Evolutionary conservation across 2,888 invertebrate species (phyloP).

Genomic region (Globia sparganii): DNA sequence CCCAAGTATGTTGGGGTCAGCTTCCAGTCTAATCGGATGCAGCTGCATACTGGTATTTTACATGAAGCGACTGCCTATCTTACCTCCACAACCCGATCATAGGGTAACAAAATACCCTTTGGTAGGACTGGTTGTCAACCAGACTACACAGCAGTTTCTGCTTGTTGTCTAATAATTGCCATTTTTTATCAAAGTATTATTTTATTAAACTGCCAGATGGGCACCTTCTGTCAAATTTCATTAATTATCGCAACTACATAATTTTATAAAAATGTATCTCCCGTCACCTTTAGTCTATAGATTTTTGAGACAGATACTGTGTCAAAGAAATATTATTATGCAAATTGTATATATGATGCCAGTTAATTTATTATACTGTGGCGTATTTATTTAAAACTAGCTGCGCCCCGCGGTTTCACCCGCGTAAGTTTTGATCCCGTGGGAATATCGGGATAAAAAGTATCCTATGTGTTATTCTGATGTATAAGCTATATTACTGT

Average conservation of each 20-base stretch:
- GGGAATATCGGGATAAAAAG: too few species aligned
- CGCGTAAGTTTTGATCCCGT: too few species aligned
- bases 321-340: conserved; percentile 24
- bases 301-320: conserved; percentile 2
- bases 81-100: background rate
- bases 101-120: background rate
- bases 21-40: background rate
- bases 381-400: conserved; percentile 5
- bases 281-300: background rate
- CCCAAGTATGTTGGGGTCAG: background rate
- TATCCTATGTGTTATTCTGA: too few species aligned
- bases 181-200: background rate
- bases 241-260: too few species aligned
- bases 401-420: too few species aligned
- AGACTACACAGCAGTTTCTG: background rate
- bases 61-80: background rate
- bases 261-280: background rate
- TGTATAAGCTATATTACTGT: too few species aligned
- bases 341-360: background rate
- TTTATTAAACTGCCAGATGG: background rate
- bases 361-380: background rate
- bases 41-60: too few species aligned
- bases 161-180: background rate
- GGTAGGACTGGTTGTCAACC: background rate
- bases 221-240: background rate